Evolutionary conservation across 2,797 vertebrate species (phyloP).

Genomic region (Tokudaia muenninki): DNA sequence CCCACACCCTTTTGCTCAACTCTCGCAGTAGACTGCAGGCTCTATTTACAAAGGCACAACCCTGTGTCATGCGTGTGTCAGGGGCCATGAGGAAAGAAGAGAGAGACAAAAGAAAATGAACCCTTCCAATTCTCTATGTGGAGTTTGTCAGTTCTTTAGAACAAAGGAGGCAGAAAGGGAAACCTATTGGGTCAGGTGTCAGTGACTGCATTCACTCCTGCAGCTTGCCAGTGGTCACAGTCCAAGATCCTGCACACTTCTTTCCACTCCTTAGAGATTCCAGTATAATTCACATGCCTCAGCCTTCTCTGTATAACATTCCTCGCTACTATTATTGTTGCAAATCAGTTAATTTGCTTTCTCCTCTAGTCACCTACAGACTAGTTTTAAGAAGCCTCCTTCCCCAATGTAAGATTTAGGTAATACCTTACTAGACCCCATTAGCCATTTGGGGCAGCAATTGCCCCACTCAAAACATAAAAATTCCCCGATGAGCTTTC

Average conservation of each 20-base stretch:
- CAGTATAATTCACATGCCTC: not conserved
- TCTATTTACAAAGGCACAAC: fast-evolving
- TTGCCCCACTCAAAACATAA: not conserved
- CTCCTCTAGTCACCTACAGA: conserved; percentile 5
- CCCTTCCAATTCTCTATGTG: not conserved
- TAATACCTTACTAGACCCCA: not conserved
- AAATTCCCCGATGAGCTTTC: not conserved
- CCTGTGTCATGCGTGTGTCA: not conserved
- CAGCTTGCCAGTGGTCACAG: fast-evolving
- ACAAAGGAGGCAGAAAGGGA: not conserved
- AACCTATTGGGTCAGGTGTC: not conserved
- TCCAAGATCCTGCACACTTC: not conserved
- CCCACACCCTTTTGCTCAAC: not conserved
- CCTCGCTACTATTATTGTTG: not conserved
- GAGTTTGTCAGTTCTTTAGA: not conserved
- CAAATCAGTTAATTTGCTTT: not conserved
- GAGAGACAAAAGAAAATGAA: not conserved
- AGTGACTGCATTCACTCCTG: not conserved
- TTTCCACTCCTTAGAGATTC: not conserved
- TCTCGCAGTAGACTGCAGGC: not conserved
- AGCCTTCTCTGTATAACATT: not conserved
- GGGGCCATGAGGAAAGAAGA: not conserved
- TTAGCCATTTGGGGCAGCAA: not conserved
- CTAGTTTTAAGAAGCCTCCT: conserved; percentile 8
- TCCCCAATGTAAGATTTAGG: not conserved